Base-by-base conservation (phyloP, 1,140 invertebrate species). In the Ceratosolen solmsi region DNA sequence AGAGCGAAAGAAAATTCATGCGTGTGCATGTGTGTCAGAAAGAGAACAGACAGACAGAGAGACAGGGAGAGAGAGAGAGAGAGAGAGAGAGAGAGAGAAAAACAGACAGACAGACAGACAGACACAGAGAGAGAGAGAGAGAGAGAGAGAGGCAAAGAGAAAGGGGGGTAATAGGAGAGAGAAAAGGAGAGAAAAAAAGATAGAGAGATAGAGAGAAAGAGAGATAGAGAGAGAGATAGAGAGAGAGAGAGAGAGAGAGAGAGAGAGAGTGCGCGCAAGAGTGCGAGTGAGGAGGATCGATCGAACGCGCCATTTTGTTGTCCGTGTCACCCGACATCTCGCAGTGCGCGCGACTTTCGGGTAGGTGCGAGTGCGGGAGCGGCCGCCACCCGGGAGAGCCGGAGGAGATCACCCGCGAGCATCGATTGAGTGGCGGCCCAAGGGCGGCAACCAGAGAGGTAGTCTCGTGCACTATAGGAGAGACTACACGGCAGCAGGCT, bases 401-500 rank as follows among this genome's bases (percentile, higher is more conserved):
- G 63, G 5, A 8, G 2, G 41, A 33, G 41, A 7, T 17, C 51
- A 1, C 2, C 63, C 41, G 46, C 25, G 46, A 65, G 25, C 36
- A 68, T 68, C 33, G 60, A 65, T 49, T 25, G 41, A 27, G 63
- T 4, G 41, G 41, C 54, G 46, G 60, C 60, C 33, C 36, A 76
- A 78, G 56, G n/a, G 79, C 58, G 80, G 78, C 71, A 77, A 82
- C 76, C 74, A 20, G 81, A 81, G 79, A 76, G 51, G 73, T 30
- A 27, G 76, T 22, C 33, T 79, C 68, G 84, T 86, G 86, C 75
- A 80, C 71, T 81, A n/a, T 71, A 85, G 78, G 84, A 80, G 86
- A 82, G 80, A 83, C 8, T 41, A 46, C 85, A 89, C 90, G 86
- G 87, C 89, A 87, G 87, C 91, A 92, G 91, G 90, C 91, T 92